Evolutionary conservation across 2,797 vertebrate genomes (phyloP).

Genomic region (Sciurus carolinensis): DNA sequence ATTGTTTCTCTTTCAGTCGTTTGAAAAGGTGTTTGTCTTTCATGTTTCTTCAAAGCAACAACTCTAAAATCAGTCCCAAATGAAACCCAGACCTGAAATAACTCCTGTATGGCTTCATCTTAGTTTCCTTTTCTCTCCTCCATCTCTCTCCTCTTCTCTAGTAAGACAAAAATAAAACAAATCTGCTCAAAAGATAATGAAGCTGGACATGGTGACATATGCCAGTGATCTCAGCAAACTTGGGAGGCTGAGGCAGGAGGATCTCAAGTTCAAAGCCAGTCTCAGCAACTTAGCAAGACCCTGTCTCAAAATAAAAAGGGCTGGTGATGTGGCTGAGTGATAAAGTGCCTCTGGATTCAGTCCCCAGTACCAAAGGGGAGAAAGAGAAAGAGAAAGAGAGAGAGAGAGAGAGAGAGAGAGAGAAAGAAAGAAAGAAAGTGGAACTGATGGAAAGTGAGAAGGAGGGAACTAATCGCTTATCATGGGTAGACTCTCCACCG

Average conservation of each 20-base stretch:
- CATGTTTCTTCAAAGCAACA: conserved; percentile 38
- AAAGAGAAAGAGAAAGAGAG: no score
- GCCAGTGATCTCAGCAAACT: no score
- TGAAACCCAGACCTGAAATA: conserved; percentile 29
- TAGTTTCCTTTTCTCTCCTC: conserved; percentile 36
- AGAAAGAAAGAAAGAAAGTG: no score
- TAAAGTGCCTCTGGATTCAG: no score
- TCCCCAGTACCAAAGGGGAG: no score
- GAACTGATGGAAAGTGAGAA: conserved; percentile 42
- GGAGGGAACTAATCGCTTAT: neutral
- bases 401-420: no score
- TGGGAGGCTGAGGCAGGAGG: no score
- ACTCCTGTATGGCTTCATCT: conserved; percentile 35
- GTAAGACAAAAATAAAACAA: conserved; percentile 61
- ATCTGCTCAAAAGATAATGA: neutral
- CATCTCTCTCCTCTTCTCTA: neutral
- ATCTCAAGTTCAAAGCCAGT: no score
- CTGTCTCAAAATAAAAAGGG: no score
- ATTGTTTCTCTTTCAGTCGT: neutral
- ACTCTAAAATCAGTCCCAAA: neutral
- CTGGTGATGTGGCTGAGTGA: no score
- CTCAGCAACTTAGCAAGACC: no score
- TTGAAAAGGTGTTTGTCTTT: neutral
- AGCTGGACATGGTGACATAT: no score
- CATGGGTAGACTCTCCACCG: neutral